Base-by-base conservation (phyloP, 2,113 vertebrate species). In the Nesoenas mayeri region DNA sequence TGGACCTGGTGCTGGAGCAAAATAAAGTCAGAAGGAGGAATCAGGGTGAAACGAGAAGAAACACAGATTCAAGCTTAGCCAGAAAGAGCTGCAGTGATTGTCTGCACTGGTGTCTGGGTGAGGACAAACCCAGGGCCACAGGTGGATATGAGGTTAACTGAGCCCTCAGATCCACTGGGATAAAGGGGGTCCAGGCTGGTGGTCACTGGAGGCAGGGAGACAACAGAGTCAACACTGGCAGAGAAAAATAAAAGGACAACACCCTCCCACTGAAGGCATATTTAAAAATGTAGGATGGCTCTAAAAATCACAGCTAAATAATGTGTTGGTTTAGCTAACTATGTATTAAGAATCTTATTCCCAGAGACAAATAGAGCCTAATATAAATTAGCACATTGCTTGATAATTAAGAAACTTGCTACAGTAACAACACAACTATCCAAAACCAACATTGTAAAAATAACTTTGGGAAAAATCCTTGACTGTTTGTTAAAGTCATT, bases 341-440 rank as follows among this genome's bases (percentile, higher is more conserved):
- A 50, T 26, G 44, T 28, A 72, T 75, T 60, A 82, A 93, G 65
- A 89, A 72, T 19, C 61, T 57, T 85, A 51, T 60, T 91, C 38
- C 29, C 56, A 65, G 78, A 79, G 20, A 79, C 24, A 82, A 82
- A 29, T 36, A 81, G 25, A 87, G 29, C 24, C 57, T 79, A 22
- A 28, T 58, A 95, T 82, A 85, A 91, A 91, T 81, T 87, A 94
- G n/a, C 44, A 24, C 16, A 11, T 53, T 75, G 29, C 36, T 61
- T 91, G 73, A 64, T 82, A 92, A 94, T 95, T 81, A 69, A 84
- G 69, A 75, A 64, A 81, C 81, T 91, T 82, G 10, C 24, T 85
- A 64, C 73, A 74, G 28, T 36, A 85, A 61, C 36, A 91, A 6
- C 58, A 93, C 20, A 62, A 47, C 18, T 44, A 69, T 34, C 13